A percentile compares a stretch with the other conserved stretches of the same genome.
phyloP scores from a whole-genome alignment of 2,113 vertebrate genomes.

The Anseranas semipalmata region DNA sequence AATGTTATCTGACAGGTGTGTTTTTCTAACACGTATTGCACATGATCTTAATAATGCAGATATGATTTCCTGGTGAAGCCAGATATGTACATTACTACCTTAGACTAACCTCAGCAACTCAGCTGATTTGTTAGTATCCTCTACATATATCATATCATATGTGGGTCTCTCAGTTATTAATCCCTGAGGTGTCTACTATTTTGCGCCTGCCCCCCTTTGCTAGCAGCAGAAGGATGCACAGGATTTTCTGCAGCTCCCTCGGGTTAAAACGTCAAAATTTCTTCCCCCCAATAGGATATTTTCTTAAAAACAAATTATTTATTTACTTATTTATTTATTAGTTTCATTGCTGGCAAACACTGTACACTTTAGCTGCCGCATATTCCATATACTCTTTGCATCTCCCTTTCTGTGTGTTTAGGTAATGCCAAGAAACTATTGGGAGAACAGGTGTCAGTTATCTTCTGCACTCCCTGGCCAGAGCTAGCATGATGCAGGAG shows the following conservation, averaged over 20 bases:
- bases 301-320: neutral
- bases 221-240: neutral
- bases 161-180: neutral
- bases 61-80: neutral
- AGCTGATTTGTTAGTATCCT: neutral
- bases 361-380: neutral
- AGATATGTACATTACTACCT: neutral
- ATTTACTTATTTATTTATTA: neutral
- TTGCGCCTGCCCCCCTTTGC: neutral
- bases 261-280: neutral
- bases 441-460: neutral
- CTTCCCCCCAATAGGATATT: neutral
- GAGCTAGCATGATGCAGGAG: neutral
- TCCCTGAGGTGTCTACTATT: neutral
- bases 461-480: neutral
- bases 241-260: neutral
- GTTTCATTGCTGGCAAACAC: neutral
- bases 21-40: constrained; percentile 16
- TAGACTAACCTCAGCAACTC: neutral
- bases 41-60: neutral
- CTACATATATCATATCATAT: neutral
- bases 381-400: neutral
- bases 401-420: neutral
- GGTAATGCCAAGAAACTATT: neutral
- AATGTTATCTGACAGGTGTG: constrained; percentile 24